These are phyloP conservation scores for Parnassius mnemosyne DNA, from an alignment of 2,888 invertebrate genomes.

Conservation along the genomic window DNA sequence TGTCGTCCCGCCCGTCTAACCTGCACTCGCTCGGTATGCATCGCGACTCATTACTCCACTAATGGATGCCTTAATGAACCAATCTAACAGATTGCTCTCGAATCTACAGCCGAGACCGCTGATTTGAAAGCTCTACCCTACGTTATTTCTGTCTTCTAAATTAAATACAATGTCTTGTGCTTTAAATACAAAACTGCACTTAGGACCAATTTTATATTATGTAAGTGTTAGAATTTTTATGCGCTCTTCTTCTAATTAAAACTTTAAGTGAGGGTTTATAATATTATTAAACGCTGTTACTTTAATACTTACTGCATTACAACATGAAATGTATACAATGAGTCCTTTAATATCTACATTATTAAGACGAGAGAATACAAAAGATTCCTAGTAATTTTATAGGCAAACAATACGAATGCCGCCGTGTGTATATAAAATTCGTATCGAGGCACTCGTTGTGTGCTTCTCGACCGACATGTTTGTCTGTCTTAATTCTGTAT, in stretches of 20 bases:
- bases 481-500: conserved; percentile 77
- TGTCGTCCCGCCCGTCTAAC: conserved; percentile 22
- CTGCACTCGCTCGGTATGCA: conserved; percentile 56
- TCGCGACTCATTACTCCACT: conserved; percentile 78
- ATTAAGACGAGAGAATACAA: too few relatives aligned
- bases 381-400: conserved; percentile 64
- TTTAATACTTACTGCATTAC: too few relatives aligned
- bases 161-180: conserved; percentile 46
- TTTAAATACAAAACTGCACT: conserved; percentile 28
- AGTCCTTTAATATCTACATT: too few relatives aligned
- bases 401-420: conserved; percentile 76
- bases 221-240: conserved; percentile 9
- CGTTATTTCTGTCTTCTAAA: conserved; percentile 58
- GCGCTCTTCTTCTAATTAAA: conserved; percentile 1
- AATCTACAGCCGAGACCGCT: conserved; percentile 72
- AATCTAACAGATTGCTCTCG: conserved; percentile 79
- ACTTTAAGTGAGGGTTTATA: conserved; percentile 5
- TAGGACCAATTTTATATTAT: conserved; percentile 14
- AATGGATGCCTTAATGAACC: conserved; percentile 78
- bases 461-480: conserved; percentile 67
- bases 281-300: too few relatives aligned
- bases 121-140: conserved; percentile 70
- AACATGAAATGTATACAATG: too few relatives aligned
- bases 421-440: conserved; percentile 79
- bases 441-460: conserved; percentile 70